Base-by-base conservation (phyloP, 2,888 invertebrate species). In the Nomada fabriciana region DNA sequence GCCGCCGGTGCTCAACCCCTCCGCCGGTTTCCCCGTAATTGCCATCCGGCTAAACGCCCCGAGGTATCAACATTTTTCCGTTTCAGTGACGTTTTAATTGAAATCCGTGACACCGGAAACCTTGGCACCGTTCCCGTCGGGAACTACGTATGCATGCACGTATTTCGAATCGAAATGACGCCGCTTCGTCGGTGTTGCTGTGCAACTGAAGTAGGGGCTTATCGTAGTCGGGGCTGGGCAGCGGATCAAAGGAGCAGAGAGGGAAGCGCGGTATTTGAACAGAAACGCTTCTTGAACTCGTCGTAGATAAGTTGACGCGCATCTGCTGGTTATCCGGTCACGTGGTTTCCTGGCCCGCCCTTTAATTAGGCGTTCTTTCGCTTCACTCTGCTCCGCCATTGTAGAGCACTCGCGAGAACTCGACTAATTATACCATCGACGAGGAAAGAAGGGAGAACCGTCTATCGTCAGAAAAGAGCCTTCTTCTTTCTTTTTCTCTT, bases 121-220 rank as follows among this genome's bases (percentile, higher is more conserved):
- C n/a, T 63, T 72, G 29, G 55, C 42, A 9, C 10, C 50, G 29
- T 43, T 52, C 57, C 7, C 43, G n/a, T 61, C 20, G 18, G 25
- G n/a, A 67, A 63, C 25, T 29, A 13, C 23, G 20, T 20, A 20
- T 10, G 53, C n/a, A 53, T 20, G 2, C 53, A 4, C 20, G 23
- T 57, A 52, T 59, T 47, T 57, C 69, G 15, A 64, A 52, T 57
- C 69, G 55, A 36, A 59, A 43, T 57, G 55, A 43, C 42, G 69
- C 20, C 42, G 15, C 47, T 43, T 53, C 53, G 67, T 47, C 13
- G 13, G 2, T 23, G 23, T 43, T 59, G 61, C 25, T 52, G 67
- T 15, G 50, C 65, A 55, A 68, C 59, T 57, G 82, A 43, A 82
- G 85, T 86, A 82, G 76, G 15, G 3, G 85, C 84, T 89, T 86